A percentile compares a stretch with the other conserved stretches of the same genome.
These are phyloP conservation scores for Anagrus nilaparvatae DNA, from an alignment of 1,140 invertebrate species.

Conservation along the genomic window DNA sequence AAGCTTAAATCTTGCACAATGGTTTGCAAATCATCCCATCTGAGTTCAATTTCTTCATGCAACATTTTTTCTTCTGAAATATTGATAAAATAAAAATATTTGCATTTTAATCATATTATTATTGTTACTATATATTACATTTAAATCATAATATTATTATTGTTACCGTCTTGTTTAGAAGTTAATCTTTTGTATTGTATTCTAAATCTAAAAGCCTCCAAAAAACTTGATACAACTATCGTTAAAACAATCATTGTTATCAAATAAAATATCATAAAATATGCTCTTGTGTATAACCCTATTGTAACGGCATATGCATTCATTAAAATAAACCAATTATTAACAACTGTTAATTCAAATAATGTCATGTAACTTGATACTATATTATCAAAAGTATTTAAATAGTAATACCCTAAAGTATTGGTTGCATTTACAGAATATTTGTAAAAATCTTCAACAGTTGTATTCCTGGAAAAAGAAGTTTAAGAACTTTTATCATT, in stretches of 20 bases:
- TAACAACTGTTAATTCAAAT: constrained; percentile 84
- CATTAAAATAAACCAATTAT: constrained; percentile 91
- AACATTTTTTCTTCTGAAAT: constrained; percentile 62
- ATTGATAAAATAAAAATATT: constrained; percentile 17
- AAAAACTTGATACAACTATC: constrained; percentile 81
- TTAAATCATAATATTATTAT: constrained; percentile 10
- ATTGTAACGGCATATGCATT: constrained; percentile 69
- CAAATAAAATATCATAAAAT: constrained; percentile 85
- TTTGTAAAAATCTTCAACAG: constrained; percentile 75
- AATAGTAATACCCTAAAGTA: constrained; percentile 71
- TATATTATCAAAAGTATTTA: constrained; percentile 77
- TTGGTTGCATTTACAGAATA: constrained; percentile 55
- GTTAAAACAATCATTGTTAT: constrained; percentile 87
- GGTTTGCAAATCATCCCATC: constrained; percentile 55
- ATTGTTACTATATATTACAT: constrained; percentile 9
- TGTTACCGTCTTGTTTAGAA: constrained; percentile 67
- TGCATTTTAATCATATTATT: too few species aligned
- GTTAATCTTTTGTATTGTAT: constrained; percentile 80
- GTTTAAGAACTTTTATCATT: neutral
- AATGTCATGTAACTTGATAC: constrained; percentile 68
- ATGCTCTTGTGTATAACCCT: constrained; percentile 59
- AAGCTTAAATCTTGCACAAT: constrained; percentile 52
- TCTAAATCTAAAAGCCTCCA: constrained; percentile 82
- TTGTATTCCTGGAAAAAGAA: constrained; percentile 58
- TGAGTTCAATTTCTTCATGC: constrained; percentile 61